These are phyloP conservation scores for Coelopa pilipes DNA, from an alignment of 2,888 invertebrate species.

Conservation along the genomic window DNA sequence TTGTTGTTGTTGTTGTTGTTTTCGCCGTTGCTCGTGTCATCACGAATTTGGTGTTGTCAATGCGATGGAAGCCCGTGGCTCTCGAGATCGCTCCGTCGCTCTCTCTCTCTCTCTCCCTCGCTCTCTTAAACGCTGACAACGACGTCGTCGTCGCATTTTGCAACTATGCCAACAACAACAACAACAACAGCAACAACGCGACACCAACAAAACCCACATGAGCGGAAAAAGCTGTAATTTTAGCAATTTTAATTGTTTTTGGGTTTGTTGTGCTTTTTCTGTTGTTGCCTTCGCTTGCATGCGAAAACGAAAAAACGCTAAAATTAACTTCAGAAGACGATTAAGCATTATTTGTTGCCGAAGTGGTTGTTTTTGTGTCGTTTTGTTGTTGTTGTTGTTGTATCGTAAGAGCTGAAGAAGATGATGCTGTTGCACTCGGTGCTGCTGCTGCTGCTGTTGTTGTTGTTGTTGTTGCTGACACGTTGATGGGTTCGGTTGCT, in stretches of 20 bases:
- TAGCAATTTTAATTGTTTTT: constrained; percentile 4
- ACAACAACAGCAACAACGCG: background rate
- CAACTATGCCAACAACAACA: background rate
- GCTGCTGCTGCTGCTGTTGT: too few species aligned
- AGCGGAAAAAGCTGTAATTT: background rate
- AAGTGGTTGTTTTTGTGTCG: background rate
- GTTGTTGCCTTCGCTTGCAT: background rate
- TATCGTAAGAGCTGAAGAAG: background rate
- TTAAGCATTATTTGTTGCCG: too few species aligned
- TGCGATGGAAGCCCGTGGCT: too few species aligned
- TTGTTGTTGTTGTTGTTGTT: background rate
- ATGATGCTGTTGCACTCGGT: too few species aligned
- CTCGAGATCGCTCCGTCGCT: too few species aligned
- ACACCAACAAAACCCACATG: background rate
- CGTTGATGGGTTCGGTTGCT: too few species aligned
- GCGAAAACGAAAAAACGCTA: background rate
- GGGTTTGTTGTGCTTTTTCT: constrained; percentile 15
- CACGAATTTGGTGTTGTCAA: too few species aligned
- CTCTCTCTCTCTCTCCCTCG: too few species aligned
- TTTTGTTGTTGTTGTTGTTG: too few species aligned
- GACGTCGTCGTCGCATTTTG: background rate
- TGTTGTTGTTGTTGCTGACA: too few species aligned
- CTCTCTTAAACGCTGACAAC: background rate
- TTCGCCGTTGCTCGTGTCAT: background rate
- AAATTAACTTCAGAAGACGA: too few species aligned